phyloP scores from a whole-genome alignment of 2,888 invertebrate species.

The Watsonalla cultraria region DNA sequence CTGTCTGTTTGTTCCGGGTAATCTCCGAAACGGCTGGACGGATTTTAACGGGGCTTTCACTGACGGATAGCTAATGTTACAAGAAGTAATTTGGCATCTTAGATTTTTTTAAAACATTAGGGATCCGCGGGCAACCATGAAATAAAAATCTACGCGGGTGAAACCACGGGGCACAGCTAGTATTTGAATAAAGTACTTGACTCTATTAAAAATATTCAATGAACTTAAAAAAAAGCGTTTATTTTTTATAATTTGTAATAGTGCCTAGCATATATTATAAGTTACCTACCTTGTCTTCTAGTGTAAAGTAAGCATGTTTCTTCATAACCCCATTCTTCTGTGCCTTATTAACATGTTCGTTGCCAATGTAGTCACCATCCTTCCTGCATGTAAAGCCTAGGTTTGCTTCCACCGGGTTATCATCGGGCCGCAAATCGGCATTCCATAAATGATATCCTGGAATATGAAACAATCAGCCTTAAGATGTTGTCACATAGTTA shows the following conservation, averaged over 20 bases:
- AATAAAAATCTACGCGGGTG: too few relatives aligned
- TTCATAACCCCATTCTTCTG: conserved; percentile 83
- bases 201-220: too few relatives aligned
- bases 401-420: conserved; percentile 92
- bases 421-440: conserved; percentile 87
- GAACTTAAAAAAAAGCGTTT: background rate
- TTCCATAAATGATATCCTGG: conserved; percentile 92
- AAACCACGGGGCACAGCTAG: too few relatives aligned
- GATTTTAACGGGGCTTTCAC: too few relatives aligned
- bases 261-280: conserved; percentile 1
- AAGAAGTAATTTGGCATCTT: too few relatives aligned
- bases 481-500: background rate
- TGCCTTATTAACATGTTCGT: conserved; percentile 82
- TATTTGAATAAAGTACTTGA: too few relatives aligned
- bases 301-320: conserved; percentile 85
- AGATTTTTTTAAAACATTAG: too few relatives aligned
- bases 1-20: too few relatives aligned
- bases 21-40: too few relatives aligned
- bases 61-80: too few relatives aligned
- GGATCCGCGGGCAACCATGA: too few relatives aligned
- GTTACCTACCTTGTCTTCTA: conserved; percentile 77
- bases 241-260: background rate
- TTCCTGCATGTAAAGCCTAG: conserved; percentile 88
- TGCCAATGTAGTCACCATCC: conserved; percentile 88
- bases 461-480: conserved; percentile 10